phyloP scores from a whole-genome alignment of 2,888 invertebrate species.

The Drosophila atripex region DNA sequence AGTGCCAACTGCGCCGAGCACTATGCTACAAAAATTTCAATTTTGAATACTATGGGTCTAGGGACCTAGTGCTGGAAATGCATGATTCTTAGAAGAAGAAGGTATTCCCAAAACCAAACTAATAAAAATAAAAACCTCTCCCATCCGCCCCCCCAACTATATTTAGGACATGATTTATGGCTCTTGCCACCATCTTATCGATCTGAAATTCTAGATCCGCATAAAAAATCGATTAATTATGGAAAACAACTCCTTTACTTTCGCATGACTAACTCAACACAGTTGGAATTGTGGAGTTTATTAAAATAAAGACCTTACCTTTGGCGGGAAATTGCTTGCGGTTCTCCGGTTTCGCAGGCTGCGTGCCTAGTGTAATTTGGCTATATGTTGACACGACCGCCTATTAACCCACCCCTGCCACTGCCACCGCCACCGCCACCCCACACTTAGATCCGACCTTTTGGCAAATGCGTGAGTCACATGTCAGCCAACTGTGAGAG shows the following conservation, averaged over 20 bases:
- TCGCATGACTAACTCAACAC: conserved; percentile 33
- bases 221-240: conserved; percentile 24
- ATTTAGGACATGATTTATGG: not conserved
- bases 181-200: not conserved
- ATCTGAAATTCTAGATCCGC: not conserved
- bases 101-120: too few relatives aligned
- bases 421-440: conserved; percentile 3
- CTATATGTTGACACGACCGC: conserved; percentile 67
- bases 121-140: too few relatives aligned
- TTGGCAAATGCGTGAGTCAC: conserved; percentile 55
- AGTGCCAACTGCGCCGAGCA: conserved; percentile 20
- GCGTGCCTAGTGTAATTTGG: conserved; percentile 57
- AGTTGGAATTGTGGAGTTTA: conserved; percentile 23
- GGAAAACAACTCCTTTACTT: not conserved
- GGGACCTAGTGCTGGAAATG: not conserved
- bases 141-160: not conserved
- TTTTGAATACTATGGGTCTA: not conserved
- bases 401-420: conserved; percentile 24
- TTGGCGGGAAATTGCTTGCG: conserved; percentile 3
- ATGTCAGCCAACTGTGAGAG: conserved; percentile 53
- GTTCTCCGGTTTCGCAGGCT: conserved; percentile 21
- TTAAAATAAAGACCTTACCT: conserved; percentile 24
- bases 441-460: conserved; percentile 14
- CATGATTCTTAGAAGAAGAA: too few relatives aligned
- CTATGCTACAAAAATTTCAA: conserved; percentile 18